A percentile compares a stretch with the other conserved stretches of the same genome.
Conservation (phyloP, 1,140 invertebrate genomes). For the Parapsyche elsis region DNA sequence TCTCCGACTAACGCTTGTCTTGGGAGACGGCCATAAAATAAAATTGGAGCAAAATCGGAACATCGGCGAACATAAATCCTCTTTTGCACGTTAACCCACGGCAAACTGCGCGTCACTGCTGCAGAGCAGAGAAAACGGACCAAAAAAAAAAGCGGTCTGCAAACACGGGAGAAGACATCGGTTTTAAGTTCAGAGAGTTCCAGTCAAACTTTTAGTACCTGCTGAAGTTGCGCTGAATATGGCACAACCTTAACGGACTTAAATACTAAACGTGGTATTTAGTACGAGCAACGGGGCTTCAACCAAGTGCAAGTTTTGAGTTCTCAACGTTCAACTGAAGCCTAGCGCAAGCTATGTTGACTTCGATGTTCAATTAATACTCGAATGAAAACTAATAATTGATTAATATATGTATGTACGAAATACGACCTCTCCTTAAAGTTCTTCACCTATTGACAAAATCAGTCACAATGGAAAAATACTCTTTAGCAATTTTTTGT, state of each 20-base stretch:
- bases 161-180: conserved; percentile 10
- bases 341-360: no score
- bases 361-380: no score
- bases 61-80: not conserved
- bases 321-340: no score
- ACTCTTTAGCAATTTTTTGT: no score
- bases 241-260: not conserved
- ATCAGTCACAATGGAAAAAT: no score
- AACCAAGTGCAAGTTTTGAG: no score
- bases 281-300: not conserved
- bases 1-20: no score
- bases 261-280: conserved; percentile 6
- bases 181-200: not conserved
- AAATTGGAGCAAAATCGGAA: not conserved
- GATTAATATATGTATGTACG: no score
- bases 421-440: no score
- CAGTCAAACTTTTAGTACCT: not conserved
- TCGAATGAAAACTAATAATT: no score
- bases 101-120: not conserved
- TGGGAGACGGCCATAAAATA: not conserved
- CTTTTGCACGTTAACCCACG: not conserved
- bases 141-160: not conserved
- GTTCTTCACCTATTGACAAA: no score
- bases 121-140: no score
- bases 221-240: not conserved